Conservation (phyloP, 2,888 invertebrate species). For the Sepiola atlantica region DNA sequence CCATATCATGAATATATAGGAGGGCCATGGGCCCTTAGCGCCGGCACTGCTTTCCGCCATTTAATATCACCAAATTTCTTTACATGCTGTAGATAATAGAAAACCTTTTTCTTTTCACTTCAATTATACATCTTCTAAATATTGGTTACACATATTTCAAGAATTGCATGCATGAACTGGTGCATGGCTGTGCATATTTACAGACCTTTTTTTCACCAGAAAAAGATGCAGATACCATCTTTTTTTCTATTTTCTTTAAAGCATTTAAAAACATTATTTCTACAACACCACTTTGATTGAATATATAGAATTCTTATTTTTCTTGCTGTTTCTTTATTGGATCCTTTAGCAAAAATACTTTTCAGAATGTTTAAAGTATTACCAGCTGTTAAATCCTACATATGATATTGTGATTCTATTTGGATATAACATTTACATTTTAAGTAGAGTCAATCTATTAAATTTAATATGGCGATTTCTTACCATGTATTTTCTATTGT, state of each 20-base stretch:
- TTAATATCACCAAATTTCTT: not conserved
- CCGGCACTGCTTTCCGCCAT: not conserved
- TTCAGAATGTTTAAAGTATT: not conserved
- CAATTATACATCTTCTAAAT: not conserved
- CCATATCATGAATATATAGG: too few species aligned
- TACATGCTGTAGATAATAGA: slow-evolving; percentile 1
- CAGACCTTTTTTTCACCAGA: not conserved
- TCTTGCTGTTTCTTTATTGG: not conserved
- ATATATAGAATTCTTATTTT: not conserved
- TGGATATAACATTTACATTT: not conserved
- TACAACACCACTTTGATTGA: not conserved
- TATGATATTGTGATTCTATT: not conserved
- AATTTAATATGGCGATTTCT: not conserved
- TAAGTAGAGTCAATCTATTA: not conserved
- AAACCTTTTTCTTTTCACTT: not conserved
- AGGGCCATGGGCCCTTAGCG: too few species aligned
- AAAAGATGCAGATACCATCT: not conserved
- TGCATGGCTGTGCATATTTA: not conserved
- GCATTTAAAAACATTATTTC: not conserved
- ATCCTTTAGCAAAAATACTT: not conserved
- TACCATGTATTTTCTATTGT: not conserved
- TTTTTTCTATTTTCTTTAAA: not conserved
- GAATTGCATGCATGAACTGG: not conserved
- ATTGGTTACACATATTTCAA: not conserved
- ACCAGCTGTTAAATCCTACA: not conserved